Conservation (phyloP, 2,113 vertebrate genomes). For the Semnornis frantzii region DNA sequence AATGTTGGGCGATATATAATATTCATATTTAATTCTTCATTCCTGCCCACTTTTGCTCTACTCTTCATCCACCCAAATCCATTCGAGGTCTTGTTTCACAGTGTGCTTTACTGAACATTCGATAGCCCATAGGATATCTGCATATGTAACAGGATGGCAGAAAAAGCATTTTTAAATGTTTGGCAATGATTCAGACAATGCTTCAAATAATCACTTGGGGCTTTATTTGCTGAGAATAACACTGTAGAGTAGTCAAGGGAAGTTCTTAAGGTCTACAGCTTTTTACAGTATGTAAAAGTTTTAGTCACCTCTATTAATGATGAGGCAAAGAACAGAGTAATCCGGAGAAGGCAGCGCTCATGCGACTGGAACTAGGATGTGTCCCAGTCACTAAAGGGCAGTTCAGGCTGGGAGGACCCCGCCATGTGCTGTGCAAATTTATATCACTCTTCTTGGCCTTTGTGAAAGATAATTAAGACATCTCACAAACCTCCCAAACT, state of each 20-base stretch:
- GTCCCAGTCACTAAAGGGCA: conserved; percentile 69
- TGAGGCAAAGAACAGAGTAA: neutral
- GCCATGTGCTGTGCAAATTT: conserved; percentile 70
- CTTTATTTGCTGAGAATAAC: conserved; percentile 8
- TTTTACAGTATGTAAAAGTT: neutral
- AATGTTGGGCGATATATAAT: neutral
- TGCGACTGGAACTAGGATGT: conserved; percentile 44
- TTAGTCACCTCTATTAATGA: conserved; percentile 9
- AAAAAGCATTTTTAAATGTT: neutral
- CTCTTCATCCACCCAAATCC: conserved; percentile 32
- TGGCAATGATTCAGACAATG: conserved; percentile 27
- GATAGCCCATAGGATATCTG: neutral
- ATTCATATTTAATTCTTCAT: conserved; percentile 31
- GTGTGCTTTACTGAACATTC: neutral
- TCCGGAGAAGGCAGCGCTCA: conserved; percentile 4
- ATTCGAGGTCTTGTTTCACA: neutral
- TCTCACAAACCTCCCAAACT: neutral
- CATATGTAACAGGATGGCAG: neutral
- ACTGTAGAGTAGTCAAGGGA: neutral
- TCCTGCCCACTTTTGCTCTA: conserved; percentile 19
- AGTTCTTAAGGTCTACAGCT: neutral
- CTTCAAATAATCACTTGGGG: neutral
- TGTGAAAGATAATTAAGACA: conserved; percentile 64
- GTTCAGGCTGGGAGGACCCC: conserved; percentile 58
- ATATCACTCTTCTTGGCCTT: conserved; percentile 73